Base-by-base conservation (phyloP, 1,140 invertebrate genomes). In the Acyrthosiphon pisum region DNA sequence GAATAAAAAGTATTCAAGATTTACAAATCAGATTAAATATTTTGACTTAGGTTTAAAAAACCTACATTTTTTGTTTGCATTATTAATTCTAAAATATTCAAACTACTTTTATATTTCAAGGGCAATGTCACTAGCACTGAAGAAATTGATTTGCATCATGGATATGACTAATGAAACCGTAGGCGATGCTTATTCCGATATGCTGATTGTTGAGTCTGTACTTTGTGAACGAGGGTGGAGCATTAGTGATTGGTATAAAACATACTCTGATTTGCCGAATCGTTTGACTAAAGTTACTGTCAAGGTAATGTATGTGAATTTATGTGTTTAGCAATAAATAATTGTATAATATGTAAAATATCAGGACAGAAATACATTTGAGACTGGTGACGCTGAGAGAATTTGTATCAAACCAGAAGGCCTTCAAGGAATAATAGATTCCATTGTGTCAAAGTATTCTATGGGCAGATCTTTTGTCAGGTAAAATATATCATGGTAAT, bases 181-280 rank as follows among this genome's bases (percentile, higher is more conserved):
- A 6, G 99, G 99, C 0, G 99, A 99, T 96, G 99, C 99, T 0
- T 97, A 99, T 35, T 99, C 99, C 0, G 99, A 99, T 95, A 96
- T 99, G 96, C 95, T 99, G 44, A 95, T 99, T 20, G 98, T 99
- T 1, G 99, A 99, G 95, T 97, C 97, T 0, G 97, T 99, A 88
- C 96, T 99, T 8, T 96, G 97, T 94, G 96, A 96, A 6, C 97
- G 97, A 94, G 98, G 97, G 11, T 98, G 98, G 97, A 96, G 96
- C 94, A 95, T 97, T 2, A 94, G 95, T 48, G 96, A 97, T 60
- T 99, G 99, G 99, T 96, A 97, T 94, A 94, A 95, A 23, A 96
- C 96, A 30, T 99, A 99, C 94, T 95, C 94, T 0, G 99, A 99
- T 95, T 96, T 99, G 83, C 99, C 99, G 0, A 99, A 98, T 95